Evolutionary conservation across 2,113 vertebrate genomes (phyloP).

Genomic region (Otis tarda): DNA sequence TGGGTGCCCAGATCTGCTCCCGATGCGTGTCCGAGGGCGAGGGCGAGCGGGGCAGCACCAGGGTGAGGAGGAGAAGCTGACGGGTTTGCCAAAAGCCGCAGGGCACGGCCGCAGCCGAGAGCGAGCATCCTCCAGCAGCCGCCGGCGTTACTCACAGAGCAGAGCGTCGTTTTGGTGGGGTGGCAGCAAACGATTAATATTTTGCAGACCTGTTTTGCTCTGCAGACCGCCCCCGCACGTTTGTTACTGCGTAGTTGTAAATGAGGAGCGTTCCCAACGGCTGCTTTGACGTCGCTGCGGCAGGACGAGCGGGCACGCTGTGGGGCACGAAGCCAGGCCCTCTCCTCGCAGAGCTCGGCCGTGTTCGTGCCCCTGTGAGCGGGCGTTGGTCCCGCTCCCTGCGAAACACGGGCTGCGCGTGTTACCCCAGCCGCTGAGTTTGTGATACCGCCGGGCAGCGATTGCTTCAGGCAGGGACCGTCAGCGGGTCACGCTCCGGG

Average conservation of each 20-base stretch:
- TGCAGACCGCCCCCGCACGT: fast-evolving
- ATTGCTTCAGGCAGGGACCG: background rate
- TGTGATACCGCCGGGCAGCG: fast-evolving
- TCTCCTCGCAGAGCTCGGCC: background rate
- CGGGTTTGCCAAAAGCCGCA: background rate
- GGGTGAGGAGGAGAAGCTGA: background rate
- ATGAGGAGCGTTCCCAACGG: fast-evolving
- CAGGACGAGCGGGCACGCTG: fast-evolving
- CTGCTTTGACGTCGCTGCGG: fast-evolving
- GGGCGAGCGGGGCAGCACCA: background rate
- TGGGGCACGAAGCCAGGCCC: fast-evolving
- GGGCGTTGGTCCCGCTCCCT: background rate
- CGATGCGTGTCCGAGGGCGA: fast-evolving
- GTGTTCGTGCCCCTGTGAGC: background rate
- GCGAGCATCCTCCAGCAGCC: fast-evolving
- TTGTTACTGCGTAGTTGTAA: fast-evolving
- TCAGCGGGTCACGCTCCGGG: fast-evolving
- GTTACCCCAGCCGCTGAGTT: background rate
- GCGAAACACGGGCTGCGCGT: fast-evolving
- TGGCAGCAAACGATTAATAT: fast-evolving
- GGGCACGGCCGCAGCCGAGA: fast-evolving
- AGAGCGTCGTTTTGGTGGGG: background rate
- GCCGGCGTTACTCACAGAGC: fast-evolving
- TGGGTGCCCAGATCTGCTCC: background rate
- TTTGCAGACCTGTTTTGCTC: background rate